Evolutionary conservation across 2,113 vertebrate species (phyloP), one percentile per base, ranked within the genome.

Genomic region (Sterna hirundo): DNA sequence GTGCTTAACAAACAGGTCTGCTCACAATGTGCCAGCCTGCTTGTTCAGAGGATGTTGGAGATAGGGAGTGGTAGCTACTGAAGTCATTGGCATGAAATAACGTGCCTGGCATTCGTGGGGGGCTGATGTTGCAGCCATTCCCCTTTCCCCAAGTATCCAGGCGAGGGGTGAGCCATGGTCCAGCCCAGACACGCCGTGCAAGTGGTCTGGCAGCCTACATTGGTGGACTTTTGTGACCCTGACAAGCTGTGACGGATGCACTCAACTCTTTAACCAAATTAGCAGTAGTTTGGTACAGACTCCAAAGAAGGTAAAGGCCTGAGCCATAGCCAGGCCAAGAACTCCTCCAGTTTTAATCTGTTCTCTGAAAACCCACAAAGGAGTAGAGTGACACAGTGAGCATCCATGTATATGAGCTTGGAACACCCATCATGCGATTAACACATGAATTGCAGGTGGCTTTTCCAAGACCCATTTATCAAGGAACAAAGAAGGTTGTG

Each of bases 41-140:
- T 94, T 88, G 76, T 93, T 95, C 90, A 90, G 36, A 79, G 79
- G 77, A 76, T 87, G 74, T 71, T 79, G 62, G 68, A 92, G 36
- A 70, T 23, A 88, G 82, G 91, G 91, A 95, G 91, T 86, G 85
- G 91, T 88, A 95, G 70, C 80, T 88, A 93, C 68, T 82, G 71
- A 66, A 93, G 69, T 89, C 14, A 36, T 22, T 38, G 21, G 55
- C 38, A n/a, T 79, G 49, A 71, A 96, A 93, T 74, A 90, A 84
- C 19, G 13, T 54, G 34, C 7, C 30, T 72, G 30, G 74, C 34
- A 75, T 87, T 84, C 12, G 5, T 1, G 4, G 42, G 51, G 75
- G n/a, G 5, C 16, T 82, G 69, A 70, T 79, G 47, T 18, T 91
- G 38, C 69, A 52, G 65, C 54, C 77, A 15, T 23, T 94, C 20